Conservation (phyloP, 1,140 invertebrate genomes). For the Drosophila bipectinata region DNA sequence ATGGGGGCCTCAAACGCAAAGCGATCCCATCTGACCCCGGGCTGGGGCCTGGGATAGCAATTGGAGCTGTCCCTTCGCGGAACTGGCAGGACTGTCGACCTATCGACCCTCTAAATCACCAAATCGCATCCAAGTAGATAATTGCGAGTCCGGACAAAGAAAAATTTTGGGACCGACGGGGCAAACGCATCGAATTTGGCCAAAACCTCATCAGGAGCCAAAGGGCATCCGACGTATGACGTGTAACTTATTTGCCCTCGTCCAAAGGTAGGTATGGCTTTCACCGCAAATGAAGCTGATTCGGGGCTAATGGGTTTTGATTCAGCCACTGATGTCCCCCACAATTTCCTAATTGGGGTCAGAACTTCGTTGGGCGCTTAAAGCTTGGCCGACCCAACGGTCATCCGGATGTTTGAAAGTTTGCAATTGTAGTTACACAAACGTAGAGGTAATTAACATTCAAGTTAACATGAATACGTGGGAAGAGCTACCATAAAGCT, state of each 20-base stretch:
- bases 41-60: slow-evolving; percentile 3
- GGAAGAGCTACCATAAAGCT: background rate
- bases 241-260: slow-evolving; percentile 11
- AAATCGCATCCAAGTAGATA: background rate
- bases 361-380: slow-evolving; percentile 10
- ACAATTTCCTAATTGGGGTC: slow-evolving; percentile 62
- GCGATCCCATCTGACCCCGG: slow-evolving; percentile 31
- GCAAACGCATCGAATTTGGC: slow-evolving; percentile 8
- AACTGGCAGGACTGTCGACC: slow-evolving; percentile 21
- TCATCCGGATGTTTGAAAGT: slow-evolving; percentile 1
- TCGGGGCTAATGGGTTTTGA: slow-evolving; percentile 4
- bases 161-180: background rate
- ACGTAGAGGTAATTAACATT: background rate
- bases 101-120: slow-evolving; percentile 32
- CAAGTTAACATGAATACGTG: background rate
- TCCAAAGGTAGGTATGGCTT: slow-evolving; percentile 41
- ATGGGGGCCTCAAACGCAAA: slow-evolving; percentile 43
- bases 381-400: background rate
- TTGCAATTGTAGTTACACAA: slow-evolving; percentile 21
- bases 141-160: background rate
- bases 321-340: slow-evolving; percentile 12
- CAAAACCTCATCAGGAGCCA: slow-evolving; percentile 35
- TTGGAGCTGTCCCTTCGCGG: slow-evolving; percentile 26
- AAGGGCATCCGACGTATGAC: slow-evolving; percentile 59
- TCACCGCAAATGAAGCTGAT: slow-evolving; percentile 11